These are phyloP conservation scores for Tamandua tetradactyla DNA, from an alignment of 2,797 vertebrate genomes.

Conservation along the genomic window DNA sequence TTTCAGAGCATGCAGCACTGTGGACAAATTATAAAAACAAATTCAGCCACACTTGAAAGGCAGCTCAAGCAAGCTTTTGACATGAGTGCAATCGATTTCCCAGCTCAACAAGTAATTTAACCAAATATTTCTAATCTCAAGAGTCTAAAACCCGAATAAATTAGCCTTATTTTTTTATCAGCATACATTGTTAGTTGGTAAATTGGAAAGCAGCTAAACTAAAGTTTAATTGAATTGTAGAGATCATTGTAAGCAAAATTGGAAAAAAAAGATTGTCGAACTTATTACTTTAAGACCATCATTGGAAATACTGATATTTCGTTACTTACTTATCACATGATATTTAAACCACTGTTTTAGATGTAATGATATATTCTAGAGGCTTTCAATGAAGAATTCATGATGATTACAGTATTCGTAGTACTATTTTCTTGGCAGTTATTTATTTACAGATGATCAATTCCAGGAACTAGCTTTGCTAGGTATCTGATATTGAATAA, in stretches of 20 bases:
- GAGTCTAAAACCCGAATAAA: conserved; percentile 54
- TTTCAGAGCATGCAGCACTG: conserved; percentile 1
- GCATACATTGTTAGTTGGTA: conserved; percentile 35
- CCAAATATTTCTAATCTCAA: conserved; percentile 50
- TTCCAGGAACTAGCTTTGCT: conserved; percentile 71
- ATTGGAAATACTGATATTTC: conserved; percentile 16
- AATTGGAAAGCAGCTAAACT: neutral
- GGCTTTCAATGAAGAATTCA: conserved; percentile 15
- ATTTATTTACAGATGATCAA: conserved; percentile 63
- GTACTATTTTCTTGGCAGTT: conserved; percentile 49
- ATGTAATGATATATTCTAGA: conserved; percentile 20
- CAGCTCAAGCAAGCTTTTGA: conserved; percentile 14
- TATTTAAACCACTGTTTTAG: neutral
- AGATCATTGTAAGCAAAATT: conserved; percentile 3
- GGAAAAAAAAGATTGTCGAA: conserved; percentile 29
- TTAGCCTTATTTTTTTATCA: conserved; percentile 57
- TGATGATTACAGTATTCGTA: conserved; percentile 44
- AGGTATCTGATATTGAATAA: conserved; percentile 68
- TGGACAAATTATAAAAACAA: conserved; percentile 57
- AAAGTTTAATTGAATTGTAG: neutral
- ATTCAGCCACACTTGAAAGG: conserved; percentile 31
- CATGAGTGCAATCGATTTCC: conserved; percentile 13
- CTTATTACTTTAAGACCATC: conserved; percentile 28
- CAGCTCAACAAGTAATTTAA: conserved; percentile 43
- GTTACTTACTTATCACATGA: neutral